Evolutionary conservation across 2,113 vertebrate species (phyloP), one percentile per base, ranked within the genome.

Genomic region (Ovibos moschatus): DNA sequence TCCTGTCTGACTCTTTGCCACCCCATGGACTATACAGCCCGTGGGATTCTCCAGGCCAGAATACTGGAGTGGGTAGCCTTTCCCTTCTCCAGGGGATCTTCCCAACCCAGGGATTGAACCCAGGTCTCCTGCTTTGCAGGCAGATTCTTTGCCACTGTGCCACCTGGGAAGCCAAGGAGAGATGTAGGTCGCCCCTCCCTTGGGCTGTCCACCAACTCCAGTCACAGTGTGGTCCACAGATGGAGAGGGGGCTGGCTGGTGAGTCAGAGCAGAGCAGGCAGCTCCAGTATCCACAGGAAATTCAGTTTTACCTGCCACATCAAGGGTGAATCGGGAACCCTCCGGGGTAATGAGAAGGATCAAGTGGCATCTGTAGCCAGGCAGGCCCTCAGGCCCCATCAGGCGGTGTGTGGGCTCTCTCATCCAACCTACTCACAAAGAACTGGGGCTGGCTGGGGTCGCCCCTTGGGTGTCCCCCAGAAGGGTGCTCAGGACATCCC

Each of bases 61-160:
- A 67, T 17, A 19, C 16, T 67, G 64, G 33, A 10, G 33, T n/a
- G 16, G 64, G 64, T 1, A n/a, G 33, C 64, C 17, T 21, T 71
- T 71, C 64, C n/a, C n/a, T 71, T 36, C 64, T 71, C 64, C 64
- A 71, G 64, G 17, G 64, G 2, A 36, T 71, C n/a, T 71, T 71
- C n/a, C n/a, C n/a, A 71, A 71, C n/a, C n/a, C 9, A 36, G n/a
- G 64, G n/a, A 71, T 71, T 1, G 1, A 71, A 71, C n/a, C 17
- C 2, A 6, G 17, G n/a, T 21, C 64, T 21, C 64, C 64, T 36
- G n/a, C 64, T 11, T 21, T 36, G 64, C n/a, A 36, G 64, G n/a
- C 0, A 0, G n/a, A 71, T 21, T 36, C 17, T 71, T 36, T 40
- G 36, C 19, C 10, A 23, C n/a, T 23, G 0, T 40, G 67, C n/a